phyloP scores from a whole-genome alignment of 2,797 vertebrate species.

The Steatocranus sp. region DNA sequence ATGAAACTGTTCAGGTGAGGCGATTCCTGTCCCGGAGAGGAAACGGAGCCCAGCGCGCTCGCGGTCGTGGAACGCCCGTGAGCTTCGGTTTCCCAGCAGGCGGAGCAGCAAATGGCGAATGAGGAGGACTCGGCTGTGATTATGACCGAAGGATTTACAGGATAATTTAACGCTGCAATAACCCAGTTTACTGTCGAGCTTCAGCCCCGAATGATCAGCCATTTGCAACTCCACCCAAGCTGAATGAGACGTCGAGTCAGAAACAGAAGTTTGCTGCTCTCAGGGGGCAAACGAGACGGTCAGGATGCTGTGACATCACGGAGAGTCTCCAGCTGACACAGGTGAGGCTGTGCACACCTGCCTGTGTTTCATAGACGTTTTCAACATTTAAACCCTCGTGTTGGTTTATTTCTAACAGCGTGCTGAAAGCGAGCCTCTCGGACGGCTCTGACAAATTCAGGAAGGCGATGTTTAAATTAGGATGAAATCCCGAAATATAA shows the following conservation, averaged over 20 bases:
- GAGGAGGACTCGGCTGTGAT: background rate
- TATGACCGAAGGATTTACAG: background rate
- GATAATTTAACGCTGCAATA: background rate
- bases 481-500: background rate
- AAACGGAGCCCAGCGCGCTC: accelerated
- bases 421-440: background rate
- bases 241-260: background rate
- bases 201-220: background rate
- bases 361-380: background rate
- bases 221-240: background rate
- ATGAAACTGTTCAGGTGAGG: background rate
- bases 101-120: background rate
- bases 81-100: background rate
- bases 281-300: background rate
- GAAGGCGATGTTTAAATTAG: background rate
- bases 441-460: background rate
- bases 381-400: background rate
- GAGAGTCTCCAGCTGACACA: background rate
- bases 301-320: background rate
- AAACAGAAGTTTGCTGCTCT: background rate
- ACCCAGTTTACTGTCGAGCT: background rate
- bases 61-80: accelerated
- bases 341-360: background rate
- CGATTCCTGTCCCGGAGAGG: background rate
- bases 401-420: accelerated